Evolutionary conservation across 2,113 vertebrate species (phyloP), one percentile per base, ranked within the genome.

Genomic region (Chloropsis cyanopogon): DNA sequence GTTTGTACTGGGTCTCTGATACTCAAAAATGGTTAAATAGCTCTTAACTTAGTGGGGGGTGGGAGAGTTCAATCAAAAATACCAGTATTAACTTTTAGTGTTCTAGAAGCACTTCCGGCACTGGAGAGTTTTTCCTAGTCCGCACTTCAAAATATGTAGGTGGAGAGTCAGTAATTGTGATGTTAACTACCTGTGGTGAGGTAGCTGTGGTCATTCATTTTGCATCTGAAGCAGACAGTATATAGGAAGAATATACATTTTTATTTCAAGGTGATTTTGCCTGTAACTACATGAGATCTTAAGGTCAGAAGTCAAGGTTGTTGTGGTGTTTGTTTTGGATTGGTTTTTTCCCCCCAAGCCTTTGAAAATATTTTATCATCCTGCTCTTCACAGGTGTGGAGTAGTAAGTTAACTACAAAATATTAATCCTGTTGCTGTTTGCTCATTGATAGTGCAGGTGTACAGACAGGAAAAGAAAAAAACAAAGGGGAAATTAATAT

Each of bases 391-490:
- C 23, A 77, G 56, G 50, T 78, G 66, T 61, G 46, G 21, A 70
- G 20, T 35, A 63, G 42, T 53, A 82, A 35, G 21, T 73, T 70
- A 61, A 54, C 78, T 57, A 3, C 25, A 25, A 85, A 93, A 63
- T 47, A 23, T 33, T 63, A 65, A 63, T 86, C 68, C 59, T 88
- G 33, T 69, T 87, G 80, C 71, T 59, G 29, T 70, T 85, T 82
- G 66, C 19, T 86, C 52, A n/a, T 88, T 66, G 75, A 53, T 53
- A 54, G 24, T 84, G 91, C 96, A 97, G 96, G 96, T 97, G 97
- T 93, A 85, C 88, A 96, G 95, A 96, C 94, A 95, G 96, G 95
- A 94, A 96, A 79, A 73, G 69, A 79, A 86, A 79, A 89, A 82
- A 92, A 93, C 77, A 93, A 88, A 91, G 46, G 79, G 78, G 92